Percentiles rank a stretch among this genome's conserved stretches.
phyloP scores from a whole-genome alignment of 2,113 vertebrate species.

The Sisor rabdophorus region DNA sequence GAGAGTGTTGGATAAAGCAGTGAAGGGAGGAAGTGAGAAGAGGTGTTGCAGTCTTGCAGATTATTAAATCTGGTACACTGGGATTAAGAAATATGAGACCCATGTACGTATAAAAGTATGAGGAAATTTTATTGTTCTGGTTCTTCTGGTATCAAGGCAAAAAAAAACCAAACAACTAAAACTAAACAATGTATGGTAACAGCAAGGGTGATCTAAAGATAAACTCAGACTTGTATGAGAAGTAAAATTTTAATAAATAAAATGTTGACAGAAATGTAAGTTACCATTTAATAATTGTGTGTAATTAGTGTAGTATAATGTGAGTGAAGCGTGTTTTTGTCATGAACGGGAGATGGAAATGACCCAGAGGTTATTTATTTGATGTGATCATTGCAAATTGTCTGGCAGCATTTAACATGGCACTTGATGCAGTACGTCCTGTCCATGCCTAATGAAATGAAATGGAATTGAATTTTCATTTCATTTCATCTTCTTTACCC shows the following conservation, averaged over 20 bases:
- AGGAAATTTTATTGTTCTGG: not conserved
- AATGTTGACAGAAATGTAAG: not conserved
- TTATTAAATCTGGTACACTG: not conserved
- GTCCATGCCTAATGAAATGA: not conserved
- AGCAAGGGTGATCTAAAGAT: not conserved
- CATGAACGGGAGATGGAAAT: not conserved
- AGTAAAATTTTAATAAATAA: not conserved
- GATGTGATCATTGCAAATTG: not conserved
- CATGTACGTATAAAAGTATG: constrained; percentile 1
- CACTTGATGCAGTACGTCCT: not conserved
- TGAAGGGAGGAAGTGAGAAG: not conserved
- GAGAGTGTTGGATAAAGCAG: not conserved
- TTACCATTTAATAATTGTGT: not conserved
- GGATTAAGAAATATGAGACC: not conserved
- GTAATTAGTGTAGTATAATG: not conserved
- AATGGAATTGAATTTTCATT: too few relatives aligned
- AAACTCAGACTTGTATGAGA: not conserved
- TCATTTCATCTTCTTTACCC: too few relatives aligned
- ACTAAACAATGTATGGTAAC: not conserved
- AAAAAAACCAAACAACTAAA: not conserved
- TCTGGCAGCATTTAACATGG: not conserved
- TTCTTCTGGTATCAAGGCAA: not conserved
- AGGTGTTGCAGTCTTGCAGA: not conserved
- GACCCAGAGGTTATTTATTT: not conserved
- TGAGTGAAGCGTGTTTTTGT: not conserved